Conservation (phyloP, 1,140 invertebrate species). For the Kradibia gibbosae region DNA sequence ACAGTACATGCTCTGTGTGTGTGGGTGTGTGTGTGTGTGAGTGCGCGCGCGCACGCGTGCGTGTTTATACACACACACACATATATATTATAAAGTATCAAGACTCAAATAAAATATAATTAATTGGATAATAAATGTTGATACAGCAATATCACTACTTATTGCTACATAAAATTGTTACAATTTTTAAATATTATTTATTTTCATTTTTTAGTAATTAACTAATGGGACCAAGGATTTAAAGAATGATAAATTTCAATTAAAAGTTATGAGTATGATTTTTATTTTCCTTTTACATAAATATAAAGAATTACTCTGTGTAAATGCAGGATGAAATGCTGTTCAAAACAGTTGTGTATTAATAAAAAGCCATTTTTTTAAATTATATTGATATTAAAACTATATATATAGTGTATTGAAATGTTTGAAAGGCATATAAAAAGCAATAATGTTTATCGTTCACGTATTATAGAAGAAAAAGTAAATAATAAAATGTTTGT, state of each 20-base stretch:
- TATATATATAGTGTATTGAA: too few species aligned
- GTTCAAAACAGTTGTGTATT: slow-evolving; percentile 44
- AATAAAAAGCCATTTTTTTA: slow-evolving; percentile 46
- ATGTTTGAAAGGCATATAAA: slow-evolving; percentile 27
- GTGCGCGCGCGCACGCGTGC: too few species aligned
- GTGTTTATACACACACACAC: too few species aligned
- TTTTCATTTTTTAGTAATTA: slow-evolving; percentile 14
- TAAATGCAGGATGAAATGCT: slow-evolving; percentile 7
- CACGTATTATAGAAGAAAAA: background rate
- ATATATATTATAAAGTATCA: too few species aligned
- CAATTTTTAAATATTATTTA: background rate
- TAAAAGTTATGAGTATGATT: slow-evolving; percentile 32
- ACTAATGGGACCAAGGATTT: slow-evolving; percentile 34
- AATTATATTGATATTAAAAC: slow-evolving; percentile 46
- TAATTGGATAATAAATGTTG: slow-evolving; percentile 25
- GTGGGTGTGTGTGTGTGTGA: too few species aligned
- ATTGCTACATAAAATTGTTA: background rate
- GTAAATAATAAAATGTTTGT: slow-evolving; percentile 28
- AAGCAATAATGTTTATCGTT: slow-evolving; percentile 36
- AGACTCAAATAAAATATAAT: background rate
- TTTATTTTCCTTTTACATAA: slow-evolving; percentile 31
- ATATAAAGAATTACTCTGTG: slow-evolving; percentile 38
- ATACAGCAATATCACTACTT: background rate
- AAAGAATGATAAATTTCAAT: slow-evolving; percentile 14
- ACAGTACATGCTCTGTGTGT: too few species aligned